Conservation (phyloP, 2,797 vertebrate species). For the Astyanax mexicanus region DNA sequence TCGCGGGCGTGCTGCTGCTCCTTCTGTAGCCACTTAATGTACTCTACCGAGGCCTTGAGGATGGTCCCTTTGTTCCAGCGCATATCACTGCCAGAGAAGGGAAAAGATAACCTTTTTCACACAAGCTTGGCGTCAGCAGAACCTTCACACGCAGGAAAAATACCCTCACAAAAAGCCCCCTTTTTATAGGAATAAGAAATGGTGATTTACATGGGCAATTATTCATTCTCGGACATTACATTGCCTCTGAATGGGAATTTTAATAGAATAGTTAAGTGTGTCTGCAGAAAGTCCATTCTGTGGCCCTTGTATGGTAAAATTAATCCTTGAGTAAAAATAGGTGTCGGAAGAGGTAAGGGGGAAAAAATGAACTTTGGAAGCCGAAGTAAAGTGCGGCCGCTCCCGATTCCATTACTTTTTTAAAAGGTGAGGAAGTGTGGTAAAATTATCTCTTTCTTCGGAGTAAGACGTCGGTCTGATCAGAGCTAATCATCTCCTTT, state of each 20-base stretch:
- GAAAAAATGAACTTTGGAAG: conserved; percentile 87
- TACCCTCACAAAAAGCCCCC: conserved; percentile 82
- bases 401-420: conserved; percentile 79
- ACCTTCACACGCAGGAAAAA: conserved; percentile 79
- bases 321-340: conserved; percentile 98
- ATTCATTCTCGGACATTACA: conserved; percentile 98
- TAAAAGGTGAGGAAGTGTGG: conserved; percentile 61
- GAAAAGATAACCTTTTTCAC: conserved; percentile 70
- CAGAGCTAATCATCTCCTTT: conserved; percentile 80
- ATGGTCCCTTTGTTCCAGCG: conserved; percentile 99
- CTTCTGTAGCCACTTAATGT: conserved; percentile 99
- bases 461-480: conserved; percentile 75
- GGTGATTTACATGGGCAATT: conserved; percentile 98
- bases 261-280: conserved; percentile 99
- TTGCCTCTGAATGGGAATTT: conserved; percentile 96
- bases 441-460: conserved; percentile 76
- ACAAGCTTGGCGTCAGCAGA: conserved; percentile 89
- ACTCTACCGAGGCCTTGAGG: conserved; percentile 99
- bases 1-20: conserved; percentile 96
- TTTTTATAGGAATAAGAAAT: conserved; percentile 95
- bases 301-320: conserved; percentile 95
- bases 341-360: conserved; percentile 88
- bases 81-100: conserved; percentile 89
- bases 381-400: conserved; percentile 82
- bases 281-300: conserved; percentile 82